Conservation (phyloP, 1,140 invertebrate species). For the Drosophila bocki region DNA sequence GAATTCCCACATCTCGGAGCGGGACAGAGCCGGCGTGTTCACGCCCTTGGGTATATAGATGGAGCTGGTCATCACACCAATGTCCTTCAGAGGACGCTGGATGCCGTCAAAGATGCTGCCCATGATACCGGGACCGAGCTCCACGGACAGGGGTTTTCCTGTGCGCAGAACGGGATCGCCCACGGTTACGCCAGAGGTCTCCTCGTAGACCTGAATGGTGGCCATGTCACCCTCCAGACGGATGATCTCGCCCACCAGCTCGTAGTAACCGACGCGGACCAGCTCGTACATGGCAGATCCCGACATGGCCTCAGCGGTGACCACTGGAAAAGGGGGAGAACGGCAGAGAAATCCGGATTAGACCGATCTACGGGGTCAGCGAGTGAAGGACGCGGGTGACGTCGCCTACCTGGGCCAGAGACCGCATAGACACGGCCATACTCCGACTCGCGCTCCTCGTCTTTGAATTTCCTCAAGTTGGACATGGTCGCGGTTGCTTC, state of each 20-base stretch:
- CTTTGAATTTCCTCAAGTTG: conserved; percentile 90
- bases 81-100: conserved; percentile 98
- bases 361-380: conserved; percentile 21
- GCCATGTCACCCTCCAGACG: conserved; percentile 99
- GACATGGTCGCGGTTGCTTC: conserved; percentile 85
- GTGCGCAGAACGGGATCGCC: conserved; percentile 99
- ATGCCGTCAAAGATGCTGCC: conserved; percentile 99
- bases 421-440: conserved; percentile 99
- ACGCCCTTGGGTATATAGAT: conserved; percentile 99
- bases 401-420: conserved; percentile 95
- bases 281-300: conserved; percentile 99
- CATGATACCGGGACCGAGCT: conserved; percentile 99
- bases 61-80: conserved; percentile 95
- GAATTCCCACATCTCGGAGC: conserved; percentile 96
- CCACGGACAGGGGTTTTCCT: conserved; percentile 97
- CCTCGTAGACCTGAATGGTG: conserved; percentile 99
- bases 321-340: conserved; percentile 89
- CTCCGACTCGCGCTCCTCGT: conserved; percentile 94
- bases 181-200: conserved; percentile 99
- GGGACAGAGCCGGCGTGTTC: conserved; percentile 96
- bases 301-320: conserved; percentile 99
- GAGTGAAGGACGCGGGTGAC: conserved; percentile 59
- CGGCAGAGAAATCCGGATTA: conserved; percentile 4
- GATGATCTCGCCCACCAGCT: conserved; percentile 99
- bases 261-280: conserved; percentile 98